Percentiles rank a stretch among this genome's conserved stretches.
Conservation (phyloP, 2,797 vertebrate genomes). For the Octomys mimax region DNA sequence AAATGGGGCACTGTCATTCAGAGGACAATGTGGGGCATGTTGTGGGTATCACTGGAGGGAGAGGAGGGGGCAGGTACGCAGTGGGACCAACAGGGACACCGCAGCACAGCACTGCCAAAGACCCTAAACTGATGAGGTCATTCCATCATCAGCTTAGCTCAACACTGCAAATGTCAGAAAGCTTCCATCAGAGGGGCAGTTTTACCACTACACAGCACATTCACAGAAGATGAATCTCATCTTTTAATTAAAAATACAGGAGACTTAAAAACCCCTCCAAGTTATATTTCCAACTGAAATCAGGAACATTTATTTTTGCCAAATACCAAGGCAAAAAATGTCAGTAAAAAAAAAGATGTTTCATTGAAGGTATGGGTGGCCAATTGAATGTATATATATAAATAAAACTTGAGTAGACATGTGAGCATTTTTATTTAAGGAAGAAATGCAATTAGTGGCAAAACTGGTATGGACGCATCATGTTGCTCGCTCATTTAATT, state of each 20-base stretch:
- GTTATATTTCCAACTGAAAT: constrained; percentile 41
- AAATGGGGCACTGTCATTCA: background rate
- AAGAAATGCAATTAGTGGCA: constrained; percentile 80
- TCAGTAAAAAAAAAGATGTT: background rate
- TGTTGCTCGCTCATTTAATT: constrained; percentile 76
- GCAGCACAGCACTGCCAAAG: constrained; percentile 50
- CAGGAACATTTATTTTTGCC: background rate
- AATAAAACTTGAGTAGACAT: background rate
- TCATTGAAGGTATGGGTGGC: background rate
- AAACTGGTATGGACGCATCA: constrained; percentile 76
- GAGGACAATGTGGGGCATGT: background rate
- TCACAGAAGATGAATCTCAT: background rate
- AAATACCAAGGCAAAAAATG: constrained; percentile 36
- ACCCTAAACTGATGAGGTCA: constrained; percentile 25
- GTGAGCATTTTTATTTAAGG: background rate
- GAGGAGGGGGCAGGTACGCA: background rate
- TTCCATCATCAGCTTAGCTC: constrained; percentile 54
- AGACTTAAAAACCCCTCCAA: background rate
- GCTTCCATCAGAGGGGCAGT: constrained; percentile 68
- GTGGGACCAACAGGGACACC: background rate
- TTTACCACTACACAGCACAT: constrained; percentile 87
- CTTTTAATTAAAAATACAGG: background rate
- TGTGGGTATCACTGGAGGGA: background rate
- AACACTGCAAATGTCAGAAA: constrained; percentile 78
- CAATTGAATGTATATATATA: background rate